Conservation (phyloP, 92 coral and sea anemone species). For the Palythoa heliodiscus region DNA sequence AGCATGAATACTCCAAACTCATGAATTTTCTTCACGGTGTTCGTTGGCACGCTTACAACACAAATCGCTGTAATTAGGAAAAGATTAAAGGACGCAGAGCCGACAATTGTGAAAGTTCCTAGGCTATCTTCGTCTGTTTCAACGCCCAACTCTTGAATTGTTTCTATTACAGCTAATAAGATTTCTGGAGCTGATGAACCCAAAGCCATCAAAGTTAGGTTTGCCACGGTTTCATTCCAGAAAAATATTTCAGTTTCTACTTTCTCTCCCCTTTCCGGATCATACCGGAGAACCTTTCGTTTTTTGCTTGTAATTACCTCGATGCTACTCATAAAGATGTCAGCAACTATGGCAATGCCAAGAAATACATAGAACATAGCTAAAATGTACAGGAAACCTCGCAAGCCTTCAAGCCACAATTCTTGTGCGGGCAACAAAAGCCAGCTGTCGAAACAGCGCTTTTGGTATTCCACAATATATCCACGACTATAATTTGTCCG, state of each 20-base stretch:
- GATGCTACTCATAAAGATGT: slow-evolving; percentile 85
- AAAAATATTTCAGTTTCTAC: slow-evolving; percentile 87
- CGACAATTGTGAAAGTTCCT: slow-evolving; percentile 88
- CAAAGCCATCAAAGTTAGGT: slow-evolving; percentile 82
- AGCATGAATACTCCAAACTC: slow-evolving; percentile 85
- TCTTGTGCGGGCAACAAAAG: slow-evolving; percentile 75
- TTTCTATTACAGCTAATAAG: slow-evolving; percentile 79
- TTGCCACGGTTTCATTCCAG: slow-evolving; percentile 92
- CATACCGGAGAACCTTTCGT: slow-evolving; percentile 72
- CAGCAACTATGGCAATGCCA: slow-evolving; percentile 91
- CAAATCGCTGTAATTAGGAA: slow-evolving; percentile 83
- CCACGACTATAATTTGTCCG: slow-evolving; percentile 76
- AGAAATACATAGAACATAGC: slow-evolving; percentile 79
- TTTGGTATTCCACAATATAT: slow-evolving; percentile 66
- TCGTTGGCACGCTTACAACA: slow-evolving; percentile 77
- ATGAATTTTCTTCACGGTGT: slow-evolving; percentile 71
- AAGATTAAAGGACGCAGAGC: slow-evolving; percentile 89
- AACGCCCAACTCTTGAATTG: slow-evolving; percentile 64
- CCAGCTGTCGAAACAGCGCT: slow-evolving; percentile 83
- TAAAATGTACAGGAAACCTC: slow-evolving; percentile 66
- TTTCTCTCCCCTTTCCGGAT: slow-evolving; percentile 77
- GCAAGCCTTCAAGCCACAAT: slow-evolving; percentile 72
- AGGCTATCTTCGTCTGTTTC: slow-evolving; percentile 70
- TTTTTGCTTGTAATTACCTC: slow-evolving; percentile 91
- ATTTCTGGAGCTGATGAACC: slow-evolving; percentile 94